These are phyloP conservation scores for Dolichomitus sp. DNA, from an alignment of 2,888 invertebrate genomes.

Conservation along the genomic window DNA sequence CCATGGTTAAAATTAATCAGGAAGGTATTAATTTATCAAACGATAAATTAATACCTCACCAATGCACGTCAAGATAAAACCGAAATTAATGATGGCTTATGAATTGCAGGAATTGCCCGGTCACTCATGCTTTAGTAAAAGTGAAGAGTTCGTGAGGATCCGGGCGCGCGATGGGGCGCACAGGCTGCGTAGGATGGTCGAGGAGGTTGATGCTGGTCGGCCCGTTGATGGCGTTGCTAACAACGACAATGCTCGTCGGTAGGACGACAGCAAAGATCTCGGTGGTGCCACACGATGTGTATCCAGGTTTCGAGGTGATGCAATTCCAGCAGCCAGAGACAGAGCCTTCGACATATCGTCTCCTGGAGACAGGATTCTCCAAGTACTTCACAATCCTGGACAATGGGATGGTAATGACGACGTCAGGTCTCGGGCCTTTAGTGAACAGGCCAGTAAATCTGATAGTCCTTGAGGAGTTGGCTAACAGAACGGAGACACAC, in stretches of 20 bases:
- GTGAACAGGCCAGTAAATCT: constrained; percentile 94
- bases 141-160: constrained; percentile 68
- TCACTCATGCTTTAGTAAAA: constrained; percentile 82
- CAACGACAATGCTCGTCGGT: constrained; percentile 61
- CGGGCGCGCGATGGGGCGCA: constrained; percentile 80
- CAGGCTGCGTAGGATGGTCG: constrained; percentile 61
- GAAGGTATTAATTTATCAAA: too few species aligned
- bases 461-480: constrained; percentile 93
- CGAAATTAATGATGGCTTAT: constrained; percentile 9
- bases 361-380: constrained; percentile 93
- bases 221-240: constrained; percentile 70
- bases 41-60: neutral
- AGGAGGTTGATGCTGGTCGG: constrained; percentile 64
- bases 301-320: constrained; percentile 95
- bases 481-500: constrained; percentile 93
- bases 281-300: constrained; percentile 95
- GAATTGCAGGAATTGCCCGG: constrained; percentile 48
- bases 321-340: constrained; percentile 88
- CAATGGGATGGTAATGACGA: constrained; percentile 97
- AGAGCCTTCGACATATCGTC: constrained; percentile 88
- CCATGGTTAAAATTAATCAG: too few species aligned
- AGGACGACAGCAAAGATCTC: constrained; percentile 80
- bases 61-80: neutral
- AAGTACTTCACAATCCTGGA: constrained; percentile 95
- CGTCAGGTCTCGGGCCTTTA: constrained; percentile 93